Conservation (phyloP, 64 coral and sea anemone species). For the Montipora cactus region DNA sequence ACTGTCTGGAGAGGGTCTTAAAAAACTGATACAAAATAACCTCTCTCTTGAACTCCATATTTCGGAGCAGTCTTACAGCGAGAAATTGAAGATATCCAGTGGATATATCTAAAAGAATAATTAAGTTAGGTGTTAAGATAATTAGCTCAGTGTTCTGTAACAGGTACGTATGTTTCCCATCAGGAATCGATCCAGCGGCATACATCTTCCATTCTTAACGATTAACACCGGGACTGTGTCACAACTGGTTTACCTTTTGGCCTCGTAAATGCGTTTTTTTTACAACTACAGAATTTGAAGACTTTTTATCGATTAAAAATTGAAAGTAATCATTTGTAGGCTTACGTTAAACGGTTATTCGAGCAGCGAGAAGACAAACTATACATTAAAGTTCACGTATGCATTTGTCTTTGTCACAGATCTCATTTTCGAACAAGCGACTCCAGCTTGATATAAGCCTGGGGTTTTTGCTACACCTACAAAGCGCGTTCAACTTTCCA, state of each 20-base stretch:
- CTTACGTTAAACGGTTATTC: background rate
- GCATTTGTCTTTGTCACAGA: background rate
- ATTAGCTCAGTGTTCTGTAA: slow-evolving; percentile 22
- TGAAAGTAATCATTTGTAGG: slow-evolving; percentile 30
- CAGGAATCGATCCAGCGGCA: background rate
- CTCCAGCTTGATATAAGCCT: background rate
- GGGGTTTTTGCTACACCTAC: background rate
- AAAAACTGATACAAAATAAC: background rate
- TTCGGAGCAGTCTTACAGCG: background rate
- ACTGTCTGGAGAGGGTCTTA: background rate
- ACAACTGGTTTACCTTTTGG: background rate
- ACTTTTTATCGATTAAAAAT: background rate
- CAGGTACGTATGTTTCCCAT: slow-evolving; percentile 37
- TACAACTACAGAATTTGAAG: background rate
- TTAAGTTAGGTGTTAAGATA: slow-evolving; percentile 44
- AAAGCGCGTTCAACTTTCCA: background rate
- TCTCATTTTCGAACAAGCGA: background rate
- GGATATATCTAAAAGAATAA: background rate
- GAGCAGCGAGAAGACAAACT: background rate
- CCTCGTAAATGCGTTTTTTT: background rate
- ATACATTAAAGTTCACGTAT: background rate
- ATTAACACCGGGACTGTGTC: slow-evolving; percentile 16
- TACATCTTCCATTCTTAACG: background rate
- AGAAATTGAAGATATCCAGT: background rate
- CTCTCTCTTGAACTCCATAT: background rate